Percentiles rank a stretch among this genome's conserved stretches.
These are phyloP conservation scores for Noctua fimbriata DNA, from an alignment of 2,888 invertebrate genomes.

Conservation along the genomic window DNA sequence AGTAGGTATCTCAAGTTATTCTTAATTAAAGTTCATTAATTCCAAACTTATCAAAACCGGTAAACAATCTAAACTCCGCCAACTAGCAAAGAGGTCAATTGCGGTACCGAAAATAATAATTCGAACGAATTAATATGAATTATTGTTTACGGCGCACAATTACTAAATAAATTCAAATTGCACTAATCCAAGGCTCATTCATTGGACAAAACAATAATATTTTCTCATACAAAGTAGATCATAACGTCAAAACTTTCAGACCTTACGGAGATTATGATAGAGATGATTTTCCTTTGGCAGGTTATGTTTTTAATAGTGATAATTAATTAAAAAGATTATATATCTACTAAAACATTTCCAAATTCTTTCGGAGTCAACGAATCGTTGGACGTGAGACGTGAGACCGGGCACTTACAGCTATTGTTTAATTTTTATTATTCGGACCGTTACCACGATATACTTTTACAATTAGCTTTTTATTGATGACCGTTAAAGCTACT, in stretches of 20 bases:
- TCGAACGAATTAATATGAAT: constrained; percentile 84
- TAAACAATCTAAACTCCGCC: constrained; percentile 60
- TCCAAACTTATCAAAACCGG: constrained; percentile 63
- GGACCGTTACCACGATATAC: constrained; percentile 72
- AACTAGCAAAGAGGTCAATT: constrained; percentile 67
- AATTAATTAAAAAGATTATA: constrained; percentile 87
- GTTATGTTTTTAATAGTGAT: constrained; percentile 78
- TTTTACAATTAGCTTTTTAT: constrained; percentile 71
- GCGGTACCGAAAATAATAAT: constrained; percentile 78
- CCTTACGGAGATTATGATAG: constrained; percentile 68
- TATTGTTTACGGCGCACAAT: constrained; percentile 82
- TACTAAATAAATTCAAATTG: constrained; percentile 87
- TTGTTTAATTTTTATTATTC: constrained; percentile 78
- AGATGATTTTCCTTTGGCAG: constrained; percentile 66
- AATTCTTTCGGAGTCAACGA: constrained; percentile 85
- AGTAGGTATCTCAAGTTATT: constrained; percentile 30
- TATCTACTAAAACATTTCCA: constrained; percentile 86
- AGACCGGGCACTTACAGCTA: constrained; percentile 75
- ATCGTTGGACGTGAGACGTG: constrained; percentile 80
- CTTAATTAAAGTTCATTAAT: constrained; percentile 64
- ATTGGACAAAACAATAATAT: constrained; percentile 86
- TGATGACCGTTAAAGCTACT: constrained; percentile 70
- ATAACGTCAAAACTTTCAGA: constrained; percentile 62
- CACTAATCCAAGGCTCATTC: constrained; percentile 86
- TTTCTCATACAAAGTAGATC: constrained; percentile 82